Percentiles rank a stretch among this genome's conserved stretches.
phyloP scores from a whole-genome alignment of 2,888 invertebrate species.

The Mellilla xanthometata region DNA sequence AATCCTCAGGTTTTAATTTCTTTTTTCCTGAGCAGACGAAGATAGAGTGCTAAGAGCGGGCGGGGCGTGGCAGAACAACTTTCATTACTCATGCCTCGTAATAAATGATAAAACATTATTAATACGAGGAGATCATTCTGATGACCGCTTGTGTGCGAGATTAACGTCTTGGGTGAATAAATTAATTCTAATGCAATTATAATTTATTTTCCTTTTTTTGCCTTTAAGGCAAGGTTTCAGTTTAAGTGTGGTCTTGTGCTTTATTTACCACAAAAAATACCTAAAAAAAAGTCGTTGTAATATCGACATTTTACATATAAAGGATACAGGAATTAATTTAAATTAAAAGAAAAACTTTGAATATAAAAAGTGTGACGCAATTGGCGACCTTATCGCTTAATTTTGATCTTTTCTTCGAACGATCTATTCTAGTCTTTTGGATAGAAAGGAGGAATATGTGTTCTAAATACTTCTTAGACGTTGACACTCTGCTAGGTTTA shows the following conservation, averaged over 20 bases:
- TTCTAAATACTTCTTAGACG: no score
- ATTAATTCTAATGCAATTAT: slow-evolving; percentile 77
- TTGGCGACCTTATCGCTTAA: no score
- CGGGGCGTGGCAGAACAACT: slow-evolving; percentile 77
- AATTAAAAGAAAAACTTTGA: no score
- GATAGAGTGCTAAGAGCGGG: slow-evolving; percentile 70
- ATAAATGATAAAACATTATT: slow-evolving; percentile 83
- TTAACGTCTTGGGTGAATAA: slow-evolving; percentile 65
- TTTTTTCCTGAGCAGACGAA: slow-evolving; percentile 70
- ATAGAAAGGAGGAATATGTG: no score
- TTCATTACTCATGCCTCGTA: slow-evolving; percentile 79
- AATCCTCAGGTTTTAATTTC: slow-evolving; percentile 55
- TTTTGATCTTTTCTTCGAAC: no score
- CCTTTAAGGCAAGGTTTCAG: slow-evolving; percentile 1
- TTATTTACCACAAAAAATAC: background rate
- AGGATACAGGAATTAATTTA: no score
- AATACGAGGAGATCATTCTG: slow-evolving; percentile 74
- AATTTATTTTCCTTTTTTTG: slow-evolving; percentile 41
- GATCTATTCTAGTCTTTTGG: no score
- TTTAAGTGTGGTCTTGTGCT: slow-evolving; percentile 5
- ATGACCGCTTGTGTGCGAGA: slow-evolving; percentile 63
- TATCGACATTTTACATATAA: no score
- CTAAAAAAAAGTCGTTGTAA: no score
- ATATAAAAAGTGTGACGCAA: no score
- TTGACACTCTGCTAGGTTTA: no score